Evolutionary conservation across 2,113 vertebrate genomes (phyloP).

Genomic region (Clarias magur): DNA sequence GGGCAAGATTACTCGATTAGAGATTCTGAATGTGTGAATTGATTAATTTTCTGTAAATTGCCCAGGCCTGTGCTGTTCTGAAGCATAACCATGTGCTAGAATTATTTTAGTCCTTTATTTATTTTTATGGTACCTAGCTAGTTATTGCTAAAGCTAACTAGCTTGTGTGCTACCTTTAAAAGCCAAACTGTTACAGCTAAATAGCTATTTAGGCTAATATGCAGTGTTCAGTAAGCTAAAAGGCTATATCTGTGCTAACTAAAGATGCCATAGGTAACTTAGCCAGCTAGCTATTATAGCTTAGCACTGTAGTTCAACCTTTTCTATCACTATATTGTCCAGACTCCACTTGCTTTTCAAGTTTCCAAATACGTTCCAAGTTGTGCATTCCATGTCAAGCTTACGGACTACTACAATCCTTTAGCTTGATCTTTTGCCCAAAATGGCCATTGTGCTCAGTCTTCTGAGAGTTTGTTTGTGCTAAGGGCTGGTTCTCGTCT

Average conservation of each 20-base stretch:
- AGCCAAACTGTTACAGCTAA: background rate
- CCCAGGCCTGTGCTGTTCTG: too few relatives aligned
- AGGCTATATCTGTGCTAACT: background rate
- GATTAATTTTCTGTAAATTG: too few relatives aligned
- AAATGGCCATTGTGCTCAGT: background rate
- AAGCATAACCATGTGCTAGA: too few relatives aligned
- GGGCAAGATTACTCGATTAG: too few relatives aligned
- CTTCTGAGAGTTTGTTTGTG: conserved; percentile 1
- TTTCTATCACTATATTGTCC: background rate
- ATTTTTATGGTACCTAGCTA: background rate
- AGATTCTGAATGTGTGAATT: too few relatives aligned
- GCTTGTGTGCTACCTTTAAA: background rate
- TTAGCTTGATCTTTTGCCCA: background rate
- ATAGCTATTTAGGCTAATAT: background rate
- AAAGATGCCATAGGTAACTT: background rate
- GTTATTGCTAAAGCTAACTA: background rate
- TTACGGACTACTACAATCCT: background rate
- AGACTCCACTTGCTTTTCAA: background rate
- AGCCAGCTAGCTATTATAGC: background rate
- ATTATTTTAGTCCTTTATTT: background rate
- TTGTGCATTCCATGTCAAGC: background rate
- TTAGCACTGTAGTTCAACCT: background rate
- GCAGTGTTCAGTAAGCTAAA: background rate
- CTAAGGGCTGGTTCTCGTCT: conserved; percentile 14
- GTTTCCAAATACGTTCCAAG: background rate